Evolutionary conservation across 2,797 vertebrate genomes (phyloP).

Genomic region (Synaphobranchus kaupii): DNA sequence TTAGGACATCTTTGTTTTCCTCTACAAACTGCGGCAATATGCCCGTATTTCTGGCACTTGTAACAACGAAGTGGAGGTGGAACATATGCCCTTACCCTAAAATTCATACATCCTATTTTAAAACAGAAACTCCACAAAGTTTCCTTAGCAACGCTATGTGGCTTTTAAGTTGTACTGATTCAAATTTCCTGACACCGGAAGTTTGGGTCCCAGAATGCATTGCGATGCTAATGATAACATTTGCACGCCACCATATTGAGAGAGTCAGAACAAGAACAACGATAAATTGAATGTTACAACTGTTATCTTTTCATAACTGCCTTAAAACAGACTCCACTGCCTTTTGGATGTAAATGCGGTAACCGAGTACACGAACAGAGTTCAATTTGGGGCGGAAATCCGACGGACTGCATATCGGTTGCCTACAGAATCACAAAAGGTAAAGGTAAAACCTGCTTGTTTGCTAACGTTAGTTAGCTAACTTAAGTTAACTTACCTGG

Average conservation of each 20-base stretch:
- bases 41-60: too few relatives aligned
- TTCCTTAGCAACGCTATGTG: constrained; percentile 49
- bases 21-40: too few relatives aligned
- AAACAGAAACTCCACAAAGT: too few relatives aligned
- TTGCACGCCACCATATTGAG: constrained; percentile 47
- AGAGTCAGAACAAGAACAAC: not conserved
- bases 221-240: constrained; percentile 21
- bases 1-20: too few relatives aligned
- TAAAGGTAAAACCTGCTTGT: not conserved
- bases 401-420: not conserved
- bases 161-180: constrained; percentile 65
- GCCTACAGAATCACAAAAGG: not conserved
- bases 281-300: not conserved
- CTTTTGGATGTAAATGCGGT: not conserved
- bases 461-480: not conserved
- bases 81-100: too few relatives aligned
- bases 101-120: too few relatives aligned
- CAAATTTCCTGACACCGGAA: constrained; percentile 51
- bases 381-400: not conserved
- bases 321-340: not conserved
- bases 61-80: too few relatives aligned
- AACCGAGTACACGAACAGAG: not conserved
- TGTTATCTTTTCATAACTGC: not conserved
- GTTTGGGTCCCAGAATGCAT: constrained; percentile 57
- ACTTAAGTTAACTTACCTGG: not conserved